Evolutionary conservation across 2,113 vertebrate genomes (phyloP), one percentile per base, ranked within the genome.

Genomic region (Laticauda colubrina): DNA sequence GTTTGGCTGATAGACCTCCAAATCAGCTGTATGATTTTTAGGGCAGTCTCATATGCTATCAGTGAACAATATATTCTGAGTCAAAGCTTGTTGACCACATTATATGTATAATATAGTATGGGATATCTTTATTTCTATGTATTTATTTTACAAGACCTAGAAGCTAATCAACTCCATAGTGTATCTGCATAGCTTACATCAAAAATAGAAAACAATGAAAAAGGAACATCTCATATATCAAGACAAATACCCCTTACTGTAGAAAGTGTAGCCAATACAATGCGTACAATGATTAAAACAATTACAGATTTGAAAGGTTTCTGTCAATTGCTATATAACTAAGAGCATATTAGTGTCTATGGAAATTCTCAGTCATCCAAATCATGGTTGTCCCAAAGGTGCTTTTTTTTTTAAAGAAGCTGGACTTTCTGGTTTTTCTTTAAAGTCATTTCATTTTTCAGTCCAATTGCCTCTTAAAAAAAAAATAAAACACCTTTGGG

Each of bases 1-100:
- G 93, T 97, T 96, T 96, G 95, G 96, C 91, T 92, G 93, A 96
- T 95, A 91, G 90, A 94, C 59, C 93, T 95, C 93, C 86, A 95
- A 94, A 95, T 95, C 94, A 91, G 89, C 92, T 92, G 93, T 96
- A 95, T 95, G 96, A 94, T 93, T 91, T 96, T 94, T 95, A 89
- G 95, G 94, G 45, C 96, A 95, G 93, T 96, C 86, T 57, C 56
- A 75, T 75, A 48, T 97, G 96, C 94, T 92, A 92, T 95, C 95
- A 94, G 92, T 95, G 96, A 97, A 95, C 89, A 91, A 94, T 91
- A 90, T 96, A 95, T 1, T 88, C 95, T 55, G 89, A 95, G 95
- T 94, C 92, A 93, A 95, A 93, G 93, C 95, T 94, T 69, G 89
- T 87, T 96, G 94, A 97, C 95, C 96, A 93, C 92, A 95, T 95